phyloP scores from a whole-genome alignment of 92 coral and sea anemone species.

The Phenganax subtilis region DNA sequence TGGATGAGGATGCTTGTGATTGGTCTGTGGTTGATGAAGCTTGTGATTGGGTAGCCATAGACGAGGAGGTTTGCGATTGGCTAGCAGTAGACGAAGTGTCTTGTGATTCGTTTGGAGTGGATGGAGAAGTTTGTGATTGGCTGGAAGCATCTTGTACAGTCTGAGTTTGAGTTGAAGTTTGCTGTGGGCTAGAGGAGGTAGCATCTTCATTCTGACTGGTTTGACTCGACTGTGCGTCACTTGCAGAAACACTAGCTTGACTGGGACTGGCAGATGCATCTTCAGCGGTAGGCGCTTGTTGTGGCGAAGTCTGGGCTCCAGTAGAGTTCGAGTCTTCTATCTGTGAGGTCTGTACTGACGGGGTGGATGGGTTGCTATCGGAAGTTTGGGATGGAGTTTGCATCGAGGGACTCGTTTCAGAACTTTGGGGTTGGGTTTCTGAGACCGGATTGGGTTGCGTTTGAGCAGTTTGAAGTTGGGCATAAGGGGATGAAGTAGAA shows the following conservation, averaged over 20 bases:
- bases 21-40: neutral
- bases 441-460: slow-evolving; percentile 4
- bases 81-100: slow-evolving; percentile 19
- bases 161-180: neutral
- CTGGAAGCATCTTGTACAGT: slow-evolving; percentile 27
- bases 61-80: slow-evolving; percentile 32
- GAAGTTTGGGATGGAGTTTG: slow-evolving; percentile 23
- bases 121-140: slow-evolving; percentile 12
- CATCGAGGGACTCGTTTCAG: slow-evolving; percentile 19
- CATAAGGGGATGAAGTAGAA: slow-evolving; percentile 15
- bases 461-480: slow-evolving; percentile 12
- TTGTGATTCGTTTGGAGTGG: slow-evolving; percentile 21
- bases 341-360: neutral
- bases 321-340: slow-evolving; percentile 5
- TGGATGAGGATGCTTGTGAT: neutral
- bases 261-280: neutral
- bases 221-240: neutral
- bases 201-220: too few relatives aligned
- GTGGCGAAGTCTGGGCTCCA: slow-evolving; percentile 3
- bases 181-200: too few relatives aligned
- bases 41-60: slow-evolving; percentile 1
- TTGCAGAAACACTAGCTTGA: neutral
- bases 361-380: neutral
- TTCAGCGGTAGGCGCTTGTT: slow-evolving; percentile 14
- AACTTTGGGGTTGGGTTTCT: neutral